Evolutionary conservation across 2,888 invertebrate genomes (phyloP).

Genomic region (Lithophane semibrunnea): DNA sequence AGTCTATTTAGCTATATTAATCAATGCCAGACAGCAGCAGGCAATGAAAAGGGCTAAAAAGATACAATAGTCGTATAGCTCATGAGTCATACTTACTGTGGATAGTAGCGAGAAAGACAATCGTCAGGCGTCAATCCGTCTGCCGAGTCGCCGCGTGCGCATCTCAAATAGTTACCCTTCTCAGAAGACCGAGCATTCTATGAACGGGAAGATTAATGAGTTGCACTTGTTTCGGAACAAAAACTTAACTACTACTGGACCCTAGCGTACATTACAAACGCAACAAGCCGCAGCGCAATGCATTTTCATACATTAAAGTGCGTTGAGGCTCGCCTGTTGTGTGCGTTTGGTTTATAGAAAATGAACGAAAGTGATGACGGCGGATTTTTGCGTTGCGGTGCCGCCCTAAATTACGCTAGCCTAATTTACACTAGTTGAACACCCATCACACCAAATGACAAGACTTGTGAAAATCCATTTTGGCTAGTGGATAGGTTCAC

Average conservation of each 20-base stretch:
- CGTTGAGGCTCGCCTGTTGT: neutral
- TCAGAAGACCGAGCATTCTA: slow-evolving; percentile 49
- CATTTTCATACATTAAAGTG: neutral
- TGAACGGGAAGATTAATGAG: slow-evolving; percentile 56
- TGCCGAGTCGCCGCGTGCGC: slow-evolving; percentile 47
- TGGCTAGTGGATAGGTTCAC: neutral
- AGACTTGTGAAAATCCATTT: neutral
- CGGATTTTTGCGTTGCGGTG: neutral
- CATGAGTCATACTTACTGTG: slow-evolving; percentile 31
- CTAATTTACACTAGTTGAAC: neutral
- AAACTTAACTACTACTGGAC: neutral
- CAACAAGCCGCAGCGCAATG: neutral
- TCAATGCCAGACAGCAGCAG: slow-evolving; percentile 17
- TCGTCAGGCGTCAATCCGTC: slow-evolving; percentile 63
- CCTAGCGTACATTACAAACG: neutral
- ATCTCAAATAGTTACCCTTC: slow-evolving; percentile 50
- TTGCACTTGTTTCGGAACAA: slow-evolving; percentile 33
- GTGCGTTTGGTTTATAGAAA: neutral
- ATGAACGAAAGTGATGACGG: neutral
- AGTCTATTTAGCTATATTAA: slow-evolving; percentile 15
- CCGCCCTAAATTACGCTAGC: neutral
- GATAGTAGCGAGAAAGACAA: slow-evolving; percentile 39
- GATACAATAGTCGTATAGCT: neutral
- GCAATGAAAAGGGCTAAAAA: slow-evolving; percentile 25
- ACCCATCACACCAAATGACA: neutral